Base-by-base conservation (phyloP, 2,797 vertebrate species). In the Rhabdomys pumilio region DNA sequence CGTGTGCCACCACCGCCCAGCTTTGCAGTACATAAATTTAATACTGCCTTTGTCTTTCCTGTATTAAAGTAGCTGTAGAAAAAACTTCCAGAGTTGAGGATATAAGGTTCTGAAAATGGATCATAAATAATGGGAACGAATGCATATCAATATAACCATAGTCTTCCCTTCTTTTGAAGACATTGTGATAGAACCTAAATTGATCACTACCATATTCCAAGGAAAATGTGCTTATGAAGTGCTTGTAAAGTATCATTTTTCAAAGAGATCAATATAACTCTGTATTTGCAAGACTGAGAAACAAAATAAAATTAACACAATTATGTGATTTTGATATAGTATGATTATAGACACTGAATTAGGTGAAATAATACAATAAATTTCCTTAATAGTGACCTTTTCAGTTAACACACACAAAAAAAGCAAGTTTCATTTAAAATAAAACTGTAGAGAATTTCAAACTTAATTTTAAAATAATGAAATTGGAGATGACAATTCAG, bases 381-480 rank as follows among this genome's bases (percentile, higher is more conserved):
- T 83, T 61, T 92, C 19, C 85, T 94, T 12, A 96, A 61, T 31
- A 19, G 13, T 31, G 1, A 75, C 17, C 29, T 81, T 87, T 89
- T 73, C 89, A 4, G 24, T 94, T 80, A 93, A 79, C 2, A 91
- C 89, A 10, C 38, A 38, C 38, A 38, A 38, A 72, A 93, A 90
- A 73, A n/a, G 1, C 77, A 96, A 9, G 8, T 26, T 91, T 59
- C 81, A 9, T 8, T 93, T 22, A 75, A 92, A 82, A 89, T 75
- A 81, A 95, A 97, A 77, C 1, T 79, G 84, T 8, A 57, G 26
- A 9, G 0, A 0, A 75, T 3, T 82, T 85, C 26, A 77, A 80
- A 79, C 77, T 2, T 11, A 92, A 77, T 81, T 15, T 90, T 67
- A 65, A 92, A 92, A 95, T 67, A 92, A 67, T 4, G 5, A 89